Evolutionary conservation across 2,113 vertebrate species (phyloP).

Genomic region (Phrynosoma blainvillii): DNA sequence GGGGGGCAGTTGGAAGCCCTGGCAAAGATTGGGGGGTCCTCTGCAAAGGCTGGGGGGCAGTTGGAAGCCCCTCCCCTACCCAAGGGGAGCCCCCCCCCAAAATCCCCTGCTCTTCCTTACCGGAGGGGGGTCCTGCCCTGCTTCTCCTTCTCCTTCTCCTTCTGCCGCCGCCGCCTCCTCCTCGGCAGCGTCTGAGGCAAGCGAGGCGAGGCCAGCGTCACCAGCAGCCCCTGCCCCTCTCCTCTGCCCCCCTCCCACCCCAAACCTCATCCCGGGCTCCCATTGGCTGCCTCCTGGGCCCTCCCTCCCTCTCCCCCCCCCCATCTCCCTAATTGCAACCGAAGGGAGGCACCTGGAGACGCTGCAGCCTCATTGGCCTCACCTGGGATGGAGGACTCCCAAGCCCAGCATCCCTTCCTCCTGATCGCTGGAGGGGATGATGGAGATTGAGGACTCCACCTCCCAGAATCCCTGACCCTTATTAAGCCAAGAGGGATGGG

Average conservation of each 20-base stretch:
- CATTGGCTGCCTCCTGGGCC: not conserved
- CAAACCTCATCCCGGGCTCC: not conserved
- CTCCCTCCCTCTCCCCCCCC: not conserved
- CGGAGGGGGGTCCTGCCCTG: not conserved
- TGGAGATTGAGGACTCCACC: too few species aligned
- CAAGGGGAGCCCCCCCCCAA: not conserved
- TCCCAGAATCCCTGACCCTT: too few species aligned
- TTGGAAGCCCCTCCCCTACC: not conserved
- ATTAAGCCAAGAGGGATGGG: too few species aligned
- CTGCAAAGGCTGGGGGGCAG: too few species aligned
- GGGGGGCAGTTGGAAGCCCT: too few species aligned
- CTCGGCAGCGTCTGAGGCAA: not conserved
- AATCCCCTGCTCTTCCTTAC: not conserved
- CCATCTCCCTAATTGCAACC: too few species aligned
- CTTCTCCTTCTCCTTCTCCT: not conserved
- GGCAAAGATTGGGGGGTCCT: too few species aligned
- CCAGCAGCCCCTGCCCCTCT: not conserved
- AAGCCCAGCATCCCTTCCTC: too few species aligned
- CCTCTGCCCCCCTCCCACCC: not conserved
- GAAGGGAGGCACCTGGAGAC: too few species aligned
- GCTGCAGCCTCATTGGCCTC: too few species aligned
- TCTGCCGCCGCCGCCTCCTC: not conserved
- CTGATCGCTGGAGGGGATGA: too few species aligned
- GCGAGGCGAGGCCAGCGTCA: not conserved
- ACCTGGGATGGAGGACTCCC: too few species aligned